Base-by-base conservation (phyloP, 2,113 vertebrate species). In the Hippolais icterina region DNA sequence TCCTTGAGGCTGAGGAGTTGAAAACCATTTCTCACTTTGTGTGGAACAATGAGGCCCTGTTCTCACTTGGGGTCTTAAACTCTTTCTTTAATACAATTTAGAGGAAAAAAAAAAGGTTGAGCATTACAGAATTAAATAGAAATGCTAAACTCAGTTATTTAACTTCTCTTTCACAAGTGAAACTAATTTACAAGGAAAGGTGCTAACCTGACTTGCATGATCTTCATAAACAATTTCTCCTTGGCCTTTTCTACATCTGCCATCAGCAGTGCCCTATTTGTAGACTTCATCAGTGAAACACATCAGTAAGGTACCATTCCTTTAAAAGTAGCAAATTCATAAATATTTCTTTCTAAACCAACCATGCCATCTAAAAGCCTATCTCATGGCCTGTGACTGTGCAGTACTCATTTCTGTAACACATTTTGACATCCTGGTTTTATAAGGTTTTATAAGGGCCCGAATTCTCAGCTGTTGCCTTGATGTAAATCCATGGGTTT, bases 81-180 rank as follows among this genome's bases (percentile, higher is more conserved):
- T 65, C 47, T 64, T 76, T 24, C 27, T 77, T 89, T 77, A 90
- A 50, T 39, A 39, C 49, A 89, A 82, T 83, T 93, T 59, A 69
- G 37, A 69, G 37, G 52, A 31, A 29, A 52, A 69, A 74, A 71
- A 68, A 80, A 87, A 19, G 29, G 10, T 72, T 79, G 33, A 63
- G 35, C 35, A 85, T 85, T 91, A 79, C 82, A 25, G 59, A 90
- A 90, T 70, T 9, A 83, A 90, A 76, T 5, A 87, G 50, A 83
- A 95, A 88, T 76, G 42, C 54, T 54, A 53, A 83, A 61, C 35
- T 83, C 76, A 50, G 61, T 95, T 90, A 83, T 85, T 95, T 84
- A 72, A 74, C 33, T 93, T 95, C 52, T 76, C 56, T 66, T 93
- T 84, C 87, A 66, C 0, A 2, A 80, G 27, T 52, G 44, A 71